phyloP scores from a whole-genome alignment of 2,888 invertebrate species.

The Xanthorhoe designata region DNA sequence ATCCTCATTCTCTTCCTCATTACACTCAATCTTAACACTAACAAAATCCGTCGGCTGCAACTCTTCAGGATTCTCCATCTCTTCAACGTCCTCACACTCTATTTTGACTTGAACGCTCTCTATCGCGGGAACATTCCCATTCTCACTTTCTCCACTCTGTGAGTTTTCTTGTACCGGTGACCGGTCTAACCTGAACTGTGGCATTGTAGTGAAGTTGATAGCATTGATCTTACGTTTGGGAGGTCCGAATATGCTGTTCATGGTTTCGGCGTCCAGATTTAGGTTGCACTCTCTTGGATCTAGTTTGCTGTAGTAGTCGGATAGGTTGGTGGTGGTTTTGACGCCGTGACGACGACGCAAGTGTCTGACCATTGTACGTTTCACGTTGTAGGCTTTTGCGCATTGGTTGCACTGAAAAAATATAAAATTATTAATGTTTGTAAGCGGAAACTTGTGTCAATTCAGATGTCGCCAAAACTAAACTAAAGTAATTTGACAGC shows the following conservation, averaged over 20 bases:
- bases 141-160: conserved; percentile 15
- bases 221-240: conserved; percentile 61
- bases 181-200: conserved; percentile 4
- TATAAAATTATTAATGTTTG: neutral
- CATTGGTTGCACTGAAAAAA: conserved; percentile 79
- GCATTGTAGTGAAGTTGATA: conserved; percentile 38
- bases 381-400: conserved; percentile 76
- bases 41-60: conserved; percentile 77
- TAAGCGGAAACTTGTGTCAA: no score
- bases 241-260: conserved; percentile 74
- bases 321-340: conserved; percentile 57
- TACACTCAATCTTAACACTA: conserved; percentile 76
- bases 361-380: conserved; percentile 77
- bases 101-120: conserved; percentile 39
- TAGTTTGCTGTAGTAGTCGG: conserved; percentile 63
- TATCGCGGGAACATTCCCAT: conserved; percentile 37
- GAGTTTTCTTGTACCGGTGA: neutral
- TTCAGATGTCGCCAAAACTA: no score
- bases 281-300: conserved; percentile 76
- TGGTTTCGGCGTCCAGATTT: conserved; percentile 67
- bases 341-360: conserved; percentile 75
- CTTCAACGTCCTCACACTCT: conserved; percentile 31
- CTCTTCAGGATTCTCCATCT: conserved; percentile 41
- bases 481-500: no score
- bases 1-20: conserved; percentile 50